Evolutionary conservation across 2,888 invertebrate species (phyloP).

Genomic region (Cheilosia vulpina): DNA sequence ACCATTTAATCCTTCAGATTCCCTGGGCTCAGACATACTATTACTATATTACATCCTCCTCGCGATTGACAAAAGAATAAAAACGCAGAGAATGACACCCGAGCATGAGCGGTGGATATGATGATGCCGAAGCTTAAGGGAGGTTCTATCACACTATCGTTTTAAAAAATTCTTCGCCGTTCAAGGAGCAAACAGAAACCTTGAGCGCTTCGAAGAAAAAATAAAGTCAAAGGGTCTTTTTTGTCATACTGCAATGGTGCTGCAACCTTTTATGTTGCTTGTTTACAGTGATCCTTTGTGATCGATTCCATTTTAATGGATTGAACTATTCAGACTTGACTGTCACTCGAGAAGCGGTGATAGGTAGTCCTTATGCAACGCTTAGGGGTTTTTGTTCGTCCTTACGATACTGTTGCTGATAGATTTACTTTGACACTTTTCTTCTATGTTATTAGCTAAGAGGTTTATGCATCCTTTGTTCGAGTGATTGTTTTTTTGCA

Average conservation of each 20-base stretch:
- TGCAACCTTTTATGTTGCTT: conserved; percentile 31
- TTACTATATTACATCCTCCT: conserved; percentile 55
- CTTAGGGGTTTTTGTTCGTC: background rate
- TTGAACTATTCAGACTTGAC: conserved; percentile 63
- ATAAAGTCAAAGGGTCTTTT: conserved; percentile 9
- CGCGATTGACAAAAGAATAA: conserved; percentile 63
- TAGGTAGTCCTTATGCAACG: conserved; percentile 4
- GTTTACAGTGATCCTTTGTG: conserved; percentile 70
- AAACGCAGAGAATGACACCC: conserved; percentile 2
- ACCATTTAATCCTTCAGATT: conserved; percentile 71
- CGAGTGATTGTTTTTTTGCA: background rate
- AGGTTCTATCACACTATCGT: conserved; percentile 21
- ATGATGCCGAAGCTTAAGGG: background rate
- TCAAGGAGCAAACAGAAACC: background rate
- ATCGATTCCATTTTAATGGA: conserved; percentile 65
- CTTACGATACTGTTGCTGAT: conserved; percentile 45
- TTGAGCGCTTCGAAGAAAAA: background rate
- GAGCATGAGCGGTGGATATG: conserved; percentile 13
- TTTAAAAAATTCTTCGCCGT: conserved; percentile 1
- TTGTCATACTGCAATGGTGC: conserved; percentile 24
- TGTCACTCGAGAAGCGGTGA: conserved; percentile 44
- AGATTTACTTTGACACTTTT: conserved; percentile 62
- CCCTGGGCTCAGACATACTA: conserved; percentile 47
- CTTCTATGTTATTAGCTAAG: conserved; percentile 57
- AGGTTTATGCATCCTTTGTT: conserved; percentile 17